phyloP scores from a whole-genome alignment of 2,888 invertebrate genomes.

The Cheilosia pagana region DNA sequence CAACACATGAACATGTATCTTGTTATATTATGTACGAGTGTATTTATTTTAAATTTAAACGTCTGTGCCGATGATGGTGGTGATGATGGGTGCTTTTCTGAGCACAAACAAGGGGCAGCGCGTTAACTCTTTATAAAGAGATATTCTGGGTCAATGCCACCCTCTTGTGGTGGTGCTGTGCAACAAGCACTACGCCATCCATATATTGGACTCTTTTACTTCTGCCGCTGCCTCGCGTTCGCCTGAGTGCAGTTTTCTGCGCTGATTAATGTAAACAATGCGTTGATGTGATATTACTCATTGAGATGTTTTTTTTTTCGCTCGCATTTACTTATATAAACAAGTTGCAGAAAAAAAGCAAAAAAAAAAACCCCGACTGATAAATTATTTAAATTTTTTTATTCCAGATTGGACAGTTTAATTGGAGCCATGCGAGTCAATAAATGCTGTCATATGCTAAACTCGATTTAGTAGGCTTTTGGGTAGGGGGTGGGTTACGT shows the following conservation, averaged over 20 bases:
- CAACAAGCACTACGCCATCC: conserved; percentile 23
- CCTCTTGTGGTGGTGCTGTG: conserved; percentile 47
- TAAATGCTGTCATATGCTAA: conserved; percentile 50
- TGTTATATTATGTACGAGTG: background rate
- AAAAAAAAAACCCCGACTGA: background rate
- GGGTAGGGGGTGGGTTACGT: conserved; percentile 35
- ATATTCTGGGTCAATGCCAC: conserved; percentile 73
- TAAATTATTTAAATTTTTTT: conserved; percentile 14
- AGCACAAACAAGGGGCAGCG: conserved; percentile 20
- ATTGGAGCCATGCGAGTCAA: conserved; percentile 51
- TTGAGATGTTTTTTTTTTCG: conserved; percentile 19
- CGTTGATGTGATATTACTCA: conserved; percentile 40
- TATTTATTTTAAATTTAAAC: conserved; percentile 24
- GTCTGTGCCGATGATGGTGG: conserved; percentile 5
- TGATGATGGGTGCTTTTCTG: conserved; percentile 10
- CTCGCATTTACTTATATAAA: conserved; percentile 5
- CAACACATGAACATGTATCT: conserved; percentile 25
- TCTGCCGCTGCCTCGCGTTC: background rate
- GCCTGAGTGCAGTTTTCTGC: conserved; percentile 57
- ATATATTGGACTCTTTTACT: conserved; percentile 1
- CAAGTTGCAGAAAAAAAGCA: conserved; percentile 9
- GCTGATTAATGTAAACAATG: conserved; percentile 57
- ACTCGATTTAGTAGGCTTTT: conserved; percentile 21
- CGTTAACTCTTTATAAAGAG: conserved; percentile 58
- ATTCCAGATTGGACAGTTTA: conserved; percentile 41